phyloP scores from a whole-genome alignment of 2,797 vertebrate genomes.

The Balearica regulorum region DNA sequence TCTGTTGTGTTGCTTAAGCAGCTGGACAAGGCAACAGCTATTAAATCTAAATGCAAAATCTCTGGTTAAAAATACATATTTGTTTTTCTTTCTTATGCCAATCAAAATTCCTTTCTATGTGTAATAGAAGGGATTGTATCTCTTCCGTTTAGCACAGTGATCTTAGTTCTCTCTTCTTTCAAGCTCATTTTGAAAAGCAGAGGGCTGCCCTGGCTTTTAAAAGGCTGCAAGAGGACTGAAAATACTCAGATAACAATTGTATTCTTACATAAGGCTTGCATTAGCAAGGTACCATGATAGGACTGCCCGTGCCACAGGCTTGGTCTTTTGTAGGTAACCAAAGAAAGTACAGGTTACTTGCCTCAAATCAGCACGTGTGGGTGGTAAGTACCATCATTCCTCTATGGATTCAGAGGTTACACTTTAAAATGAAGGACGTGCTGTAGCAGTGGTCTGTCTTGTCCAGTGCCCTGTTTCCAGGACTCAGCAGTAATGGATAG shows the following conservation, averaged over 20 bases:
- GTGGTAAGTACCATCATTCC: not conserved
- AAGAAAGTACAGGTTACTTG: not conserved
- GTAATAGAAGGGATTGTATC: not conserved
- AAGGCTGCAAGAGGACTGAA: not conserved
- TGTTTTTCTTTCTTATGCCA: not conserved
- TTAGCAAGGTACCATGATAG: not conserved
- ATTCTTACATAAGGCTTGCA: not conserved
- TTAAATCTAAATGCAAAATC: not conserved
- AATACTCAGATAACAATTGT: not conserved
- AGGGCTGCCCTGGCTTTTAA: not conserved
- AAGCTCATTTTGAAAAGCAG: not conserved
- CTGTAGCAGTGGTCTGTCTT: not conserved
- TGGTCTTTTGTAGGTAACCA: not conserved
- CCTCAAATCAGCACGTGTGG: not conserved
- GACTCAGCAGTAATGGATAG: not conserved
- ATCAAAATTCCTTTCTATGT: not conserved
- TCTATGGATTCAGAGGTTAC: not conserved
- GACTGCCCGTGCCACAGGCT: not conserved
- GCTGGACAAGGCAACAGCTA: not conserved
- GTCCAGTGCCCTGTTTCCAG: not conserved
- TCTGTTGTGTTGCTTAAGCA: not conserved
- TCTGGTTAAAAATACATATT: not conserved
- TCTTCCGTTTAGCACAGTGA: not conserved
- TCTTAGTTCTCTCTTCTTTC: not conserved
- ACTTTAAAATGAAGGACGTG: not conserved